phyloP scores from a whole-genome alignment of 2,888 invertebrate species.

The Drosophila borborema region DNA sequence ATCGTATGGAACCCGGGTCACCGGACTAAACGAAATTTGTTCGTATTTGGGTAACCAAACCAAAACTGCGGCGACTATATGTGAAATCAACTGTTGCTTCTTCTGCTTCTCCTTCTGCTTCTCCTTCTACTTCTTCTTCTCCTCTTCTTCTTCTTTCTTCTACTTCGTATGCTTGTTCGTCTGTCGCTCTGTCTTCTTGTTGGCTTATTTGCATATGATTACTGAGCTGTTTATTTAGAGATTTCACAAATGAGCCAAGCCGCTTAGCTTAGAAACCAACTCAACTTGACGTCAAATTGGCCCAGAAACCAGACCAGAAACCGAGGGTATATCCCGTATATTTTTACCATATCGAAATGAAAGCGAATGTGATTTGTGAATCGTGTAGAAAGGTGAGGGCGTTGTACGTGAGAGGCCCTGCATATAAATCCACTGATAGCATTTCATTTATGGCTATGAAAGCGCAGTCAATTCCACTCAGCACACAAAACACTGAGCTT shows the following conservation, averaged over 20 bases:
- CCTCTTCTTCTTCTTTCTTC: slow-evolving; percentile 8
- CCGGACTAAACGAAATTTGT: slow-evolving; percentile 63
- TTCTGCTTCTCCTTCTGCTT: slow-evolving; percentile 13
- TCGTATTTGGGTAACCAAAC: slow-evolving; percentile 77
- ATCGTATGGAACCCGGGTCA: slow-evolving; percentile 68
- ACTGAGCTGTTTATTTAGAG: slow-evolving; percentile 74
- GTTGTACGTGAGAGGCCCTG: slow-evolving; percentile 56
- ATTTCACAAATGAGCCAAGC: slow-evolving; percentile 58
- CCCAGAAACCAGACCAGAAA: slow-evolving; percentile 42
- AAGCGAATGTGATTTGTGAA: slow-evolving; percentile 68
- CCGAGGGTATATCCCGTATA: slow-evolving; percentile 33
- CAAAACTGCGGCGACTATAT: slow-evolving; percentile 48
- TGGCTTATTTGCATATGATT: slow-evolving; percentile 72
- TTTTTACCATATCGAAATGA: slow-evolving; percentile 55
- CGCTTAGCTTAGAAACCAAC: slow-evolving; percentile 49
- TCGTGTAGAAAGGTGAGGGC: slow-evolving; percentile 60
- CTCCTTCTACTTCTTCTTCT: slow-evolving; percentile 6
- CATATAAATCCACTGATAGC: slow-evolving; percentile 58
- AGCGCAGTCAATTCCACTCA: slow-evolving; percentile 55
- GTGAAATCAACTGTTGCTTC: slow-evolving; percentile 46
- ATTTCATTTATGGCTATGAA: slow-evolving; percentile 59
- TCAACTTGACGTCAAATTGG: slow-evolving; percentile 6
- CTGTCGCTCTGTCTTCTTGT: slow-evolving; percentile 19
- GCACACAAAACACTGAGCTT: slow-evolving; percentile 56
- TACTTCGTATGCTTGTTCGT: slow-evolving; percentile 18